Evolutionary conservation across 2,888 invertebrate genomes (phyloP), one percentile per base, ranked within the genome.

Genomic region (Sarcophaga subvicina): DNA sequence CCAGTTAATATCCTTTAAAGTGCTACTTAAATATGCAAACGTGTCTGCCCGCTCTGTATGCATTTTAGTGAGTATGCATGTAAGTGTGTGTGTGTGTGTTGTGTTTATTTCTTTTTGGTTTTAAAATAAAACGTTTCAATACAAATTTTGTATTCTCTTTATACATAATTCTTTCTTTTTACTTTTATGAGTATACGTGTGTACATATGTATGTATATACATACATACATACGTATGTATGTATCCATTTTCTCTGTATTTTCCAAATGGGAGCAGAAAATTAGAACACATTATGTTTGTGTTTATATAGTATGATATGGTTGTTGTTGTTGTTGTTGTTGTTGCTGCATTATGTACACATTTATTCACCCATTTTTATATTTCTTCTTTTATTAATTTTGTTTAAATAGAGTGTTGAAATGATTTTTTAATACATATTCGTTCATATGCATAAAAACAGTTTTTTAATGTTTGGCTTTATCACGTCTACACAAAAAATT

Each of bases 1-100:
- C 70, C 77, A 66, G 64, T 81, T 70, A 85, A 76, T 78, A 85
- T 85, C 80, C 80, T 80, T 80, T 81, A 62, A 85, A 85, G 77
- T 67, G 47, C 54, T 60, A 70, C 69, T 63, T 75, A 63, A 79
- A 75, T 60, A 47, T 71, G 47, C 62, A 63, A 60, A 37, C 37
- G 59, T 85, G 47, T 73, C 54, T 54, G 17, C 17, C 17, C 4
- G 54, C 4, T 54, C 4, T 54, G 54, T 54, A 17, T 54, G 17
- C 54, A 54, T 17, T 14, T 17, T 17, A 4, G 4, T 54, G 5
- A 14, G 17, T 54, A 54, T 54, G 54, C 54, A 54, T 54, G 17
- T 2, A 54, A 17, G 17, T 54, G 3, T 17, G 20, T 75, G 10
- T 64, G 47, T 63, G 22, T 49, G 37, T 71, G 11, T 81, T n/a